A percentile compares a stretch with the other conserved stretches of the same genome.
phyloP scores from a whole-genome alignment of 1,140 invertebrate genomes.

The Conus ventricosus region DNA sequence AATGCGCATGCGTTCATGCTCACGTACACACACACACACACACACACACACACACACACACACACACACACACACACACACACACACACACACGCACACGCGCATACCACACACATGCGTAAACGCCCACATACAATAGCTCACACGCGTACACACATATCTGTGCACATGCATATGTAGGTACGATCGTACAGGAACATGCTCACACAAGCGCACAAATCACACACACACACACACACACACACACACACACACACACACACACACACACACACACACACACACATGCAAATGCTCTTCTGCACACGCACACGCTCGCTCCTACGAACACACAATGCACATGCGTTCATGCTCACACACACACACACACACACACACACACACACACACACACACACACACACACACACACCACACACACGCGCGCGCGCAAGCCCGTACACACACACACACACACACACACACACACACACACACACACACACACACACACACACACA shows the following conservation, averaged over 20 bases:
- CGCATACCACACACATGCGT: not conserved
- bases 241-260: not conserved
- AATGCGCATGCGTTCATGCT: not conserved
- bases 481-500: not conserved
- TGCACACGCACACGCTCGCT: not conserved
- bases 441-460: too few species aligned
- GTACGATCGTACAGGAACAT: not conserved
- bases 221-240: not conserved
- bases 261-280: not conserved
- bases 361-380: too few species aligned
- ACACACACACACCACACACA: too few species aligned
- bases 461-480: not conserved
- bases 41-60: constrained; percentile 2
- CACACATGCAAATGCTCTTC: not conserved
- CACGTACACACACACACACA: not conserved
- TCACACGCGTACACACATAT: not conserved
- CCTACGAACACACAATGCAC: too few species aligned
- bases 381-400: too few species aligned
- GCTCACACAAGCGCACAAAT: not conserved
- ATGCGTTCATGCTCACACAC: too few species aligned
- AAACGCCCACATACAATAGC: not conserved
- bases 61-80: not conserved
- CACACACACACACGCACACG: not conserved
- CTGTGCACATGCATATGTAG: not conserved
- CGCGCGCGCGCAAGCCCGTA: too few species aligned